A percentile compares a stretch with the other conserved stretches of the same genome.
phyloP scores from a whole-genome alignment of 2,888 invertebrate genomes.

The Agonopterix heracliana region DNA sequence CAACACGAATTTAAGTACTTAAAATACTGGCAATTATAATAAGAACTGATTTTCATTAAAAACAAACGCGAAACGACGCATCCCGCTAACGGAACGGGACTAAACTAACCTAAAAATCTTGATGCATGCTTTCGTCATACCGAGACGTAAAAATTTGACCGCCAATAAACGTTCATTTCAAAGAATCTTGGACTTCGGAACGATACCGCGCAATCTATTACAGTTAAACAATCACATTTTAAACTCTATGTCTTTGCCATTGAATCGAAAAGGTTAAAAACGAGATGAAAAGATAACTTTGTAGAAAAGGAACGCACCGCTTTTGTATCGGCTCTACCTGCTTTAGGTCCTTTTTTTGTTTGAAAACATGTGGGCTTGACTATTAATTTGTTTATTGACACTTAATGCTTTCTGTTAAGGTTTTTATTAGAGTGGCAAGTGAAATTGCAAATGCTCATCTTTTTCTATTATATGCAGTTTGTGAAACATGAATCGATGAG shows the following conservation, averaged over 20 bases:
- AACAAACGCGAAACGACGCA: constrained; percentile 28
- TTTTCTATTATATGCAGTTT: constrained; percentile 33
- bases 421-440: constrained; percentile 14
- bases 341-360: constrained; percentile 68
- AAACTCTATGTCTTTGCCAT: constrained; percentile 22
- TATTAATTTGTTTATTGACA: constrained; percentile 4
- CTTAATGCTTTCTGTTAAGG: constrained; percentile 24
- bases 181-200: constrained; percentile 41
- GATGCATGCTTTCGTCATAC: constrained; percentile 27
- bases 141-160: constrained; percentile 63
- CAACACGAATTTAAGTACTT: no score
- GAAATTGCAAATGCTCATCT: constrained; percentile 28
- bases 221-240: constrained; percentile 13
- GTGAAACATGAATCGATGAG: constrained; percentile 24
- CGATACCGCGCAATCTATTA: background rate
- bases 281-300: constrained; percentile 2
- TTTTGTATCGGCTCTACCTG: constrained; percentile 63
- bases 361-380: constrained; percentile 30
- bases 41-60: constrained; percentile 19
- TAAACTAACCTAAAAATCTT: constrained; percentile 63
- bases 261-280: no score
- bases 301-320: constrained; percentile 43
- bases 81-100: constrained; percentile 36
- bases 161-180: constrained; percentile 46
- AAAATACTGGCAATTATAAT: constrained; percentile 1